A percentile compares a stretch with the other conserved stretches of the same genome.
Evolutionary conservation across 1,140 invertebrate genomes (phyloP).

Genomic region (Globodera rostochiensis): DNA sequence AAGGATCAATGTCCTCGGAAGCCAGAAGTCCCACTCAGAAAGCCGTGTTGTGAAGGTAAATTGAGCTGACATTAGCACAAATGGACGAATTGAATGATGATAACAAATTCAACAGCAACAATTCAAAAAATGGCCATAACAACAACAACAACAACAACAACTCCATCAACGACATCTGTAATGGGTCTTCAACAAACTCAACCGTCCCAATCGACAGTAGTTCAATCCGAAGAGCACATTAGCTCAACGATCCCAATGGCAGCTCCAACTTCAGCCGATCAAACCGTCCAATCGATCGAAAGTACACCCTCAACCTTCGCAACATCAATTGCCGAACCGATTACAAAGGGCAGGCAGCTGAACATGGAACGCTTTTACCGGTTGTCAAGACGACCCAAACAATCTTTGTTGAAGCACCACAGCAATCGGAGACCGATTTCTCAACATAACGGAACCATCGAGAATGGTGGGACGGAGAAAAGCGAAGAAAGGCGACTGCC

Average conservation of each 20-base stretch:
- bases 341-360: constrained; percentile 33
- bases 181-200: background rate
- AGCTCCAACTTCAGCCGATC: background rate
- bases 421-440: background rate
- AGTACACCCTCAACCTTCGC: background rate
- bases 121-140: constrained; percentile 7
- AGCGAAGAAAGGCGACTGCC: constrained; percentile 1
- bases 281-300: background rate
- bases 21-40: background rate
- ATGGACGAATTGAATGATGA: background rate
- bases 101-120: background rate
- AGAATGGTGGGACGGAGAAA: background rate
- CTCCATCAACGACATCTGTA: constrained; percentile 15
- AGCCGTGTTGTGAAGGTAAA: constrained; percentile 28
- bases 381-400: constrained; percentile 26
- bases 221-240: background rate
- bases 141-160: constrained; percentile 36
- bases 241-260: background rate
- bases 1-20: constrained; percentile 56
- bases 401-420: background rate
- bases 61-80: background rate
- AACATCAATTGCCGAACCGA: background rate
- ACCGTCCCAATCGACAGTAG: background rate
- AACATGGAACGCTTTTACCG: constrained; percentile 62
- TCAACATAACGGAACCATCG: constrained; percentile 1